phyloP scores from a whole-genome alignment of 2,888 invertebrate genomes.

The Nomada flava region DNA sequence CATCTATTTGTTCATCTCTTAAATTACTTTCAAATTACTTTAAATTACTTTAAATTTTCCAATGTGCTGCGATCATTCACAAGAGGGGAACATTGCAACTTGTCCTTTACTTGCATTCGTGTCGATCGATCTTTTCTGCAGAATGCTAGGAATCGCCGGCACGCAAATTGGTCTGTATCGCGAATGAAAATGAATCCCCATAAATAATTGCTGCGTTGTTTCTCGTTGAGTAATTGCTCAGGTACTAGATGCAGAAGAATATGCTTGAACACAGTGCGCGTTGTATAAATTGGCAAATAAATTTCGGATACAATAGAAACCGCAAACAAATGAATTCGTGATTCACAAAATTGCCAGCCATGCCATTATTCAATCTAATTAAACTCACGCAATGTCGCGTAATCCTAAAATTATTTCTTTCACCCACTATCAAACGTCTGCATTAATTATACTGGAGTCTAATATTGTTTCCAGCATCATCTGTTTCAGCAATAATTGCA shows the following conservation, averaged over 20 bases:
- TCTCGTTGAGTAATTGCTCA: constrained; percentile 30
- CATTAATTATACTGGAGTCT: no score
- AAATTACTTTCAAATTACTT: neutral
- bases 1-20: no score
- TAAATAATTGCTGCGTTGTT: constrained; percentile 31
- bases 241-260: constrained; percentile 7
- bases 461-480: no score
- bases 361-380: neutral
- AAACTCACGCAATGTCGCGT: neutral
- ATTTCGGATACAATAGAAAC: constrained; percentile 16
- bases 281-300: neutral
- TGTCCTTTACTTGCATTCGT: constrained; percentile 12
- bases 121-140: constrained; percentile 17
- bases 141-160: constrained; percentile 37
- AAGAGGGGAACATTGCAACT: neutral
- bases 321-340: constrained; percentile 14
- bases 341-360: neutral
- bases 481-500: no score
- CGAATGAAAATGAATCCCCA: constrained; percentile 34
- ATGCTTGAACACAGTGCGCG: constrained; percentile 4
- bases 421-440: no score
- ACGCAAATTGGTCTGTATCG: constrained; percentile 21
- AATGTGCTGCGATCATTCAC: neutral
- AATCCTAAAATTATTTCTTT: neutral
- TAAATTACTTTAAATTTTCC: neutral